A percentile compares a stretch with the other conserved stretches of the same genome.
Evolutionary conservation across 1,140 invertebrate genomes (phyloP).

Genomic region (Lutraria rhynchaena): DNA sequence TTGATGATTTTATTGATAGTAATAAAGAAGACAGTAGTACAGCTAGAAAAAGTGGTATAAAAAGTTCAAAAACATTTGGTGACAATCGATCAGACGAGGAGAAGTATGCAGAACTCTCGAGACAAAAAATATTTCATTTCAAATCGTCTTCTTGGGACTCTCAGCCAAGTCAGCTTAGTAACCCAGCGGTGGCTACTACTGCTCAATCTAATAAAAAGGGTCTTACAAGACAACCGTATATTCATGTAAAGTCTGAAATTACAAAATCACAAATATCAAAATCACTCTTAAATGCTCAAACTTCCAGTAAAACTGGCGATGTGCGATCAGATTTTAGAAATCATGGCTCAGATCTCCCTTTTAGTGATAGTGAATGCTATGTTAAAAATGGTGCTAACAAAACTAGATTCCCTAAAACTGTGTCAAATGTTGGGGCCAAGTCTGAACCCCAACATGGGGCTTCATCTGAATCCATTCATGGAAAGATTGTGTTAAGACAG

Average conservation of each 20-base stretch:
- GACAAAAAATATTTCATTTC: constrained; percentile 46
- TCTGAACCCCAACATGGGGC: background rate
- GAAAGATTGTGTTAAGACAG: constrained; percentile 64
- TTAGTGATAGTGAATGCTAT: constrained; percentile 37
- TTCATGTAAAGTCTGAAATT: constrained; percentile 18
- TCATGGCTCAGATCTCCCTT: background rate
- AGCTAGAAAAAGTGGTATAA: background rate
- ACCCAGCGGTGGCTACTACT: too few relatives aligned
- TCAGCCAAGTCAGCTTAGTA: background rate
- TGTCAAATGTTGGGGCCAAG: constrained; percentile 22
- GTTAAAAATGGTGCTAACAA: constrained; percentile 43
- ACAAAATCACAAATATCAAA: constrained; percentile 23
- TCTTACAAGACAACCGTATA: background rate
- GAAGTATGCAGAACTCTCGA: constrained; percentile 50
- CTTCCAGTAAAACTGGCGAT: constrained; percentile 24
- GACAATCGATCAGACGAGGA: constrained; percentile 57
- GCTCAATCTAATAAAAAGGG: too few relatives aligned
- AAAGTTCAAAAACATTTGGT: constrained; percentile 5
- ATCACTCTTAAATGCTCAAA: constrained; percentile 14
- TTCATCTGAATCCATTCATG: background rate
- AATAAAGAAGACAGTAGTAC: background rate
- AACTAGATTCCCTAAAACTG: constrained; percentile 12
- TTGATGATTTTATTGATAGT: constrained; percentile 4
- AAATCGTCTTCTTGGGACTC: constrained; percentile 43
- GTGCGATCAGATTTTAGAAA: background rate